Percentiles rank a stretch among this genome's conserved stretches.
phyloP scores from a whole-genome alignment of 2,888 invertebrate genomes.

The Agrotis exclamationis region DNA sequence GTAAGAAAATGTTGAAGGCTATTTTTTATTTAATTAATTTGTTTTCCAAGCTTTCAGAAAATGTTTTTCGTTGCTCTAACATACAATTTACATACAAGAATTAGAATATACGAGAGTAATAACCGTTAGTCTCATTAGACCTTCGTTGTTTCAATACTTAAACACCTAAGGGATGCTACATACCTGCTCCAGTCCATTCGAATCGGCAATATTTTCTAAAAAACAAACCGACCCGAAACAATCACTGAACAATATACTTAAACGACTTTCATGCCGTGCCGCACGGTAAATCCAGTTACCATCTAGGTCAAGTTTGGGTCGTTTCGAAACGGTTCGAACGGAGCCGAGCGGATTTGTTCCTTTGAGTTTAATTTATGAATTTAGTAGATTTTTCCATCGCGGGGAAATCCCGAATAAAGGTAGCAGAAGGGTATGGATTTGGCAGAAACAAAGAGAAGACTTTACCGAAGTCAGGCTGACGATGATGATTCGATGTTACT shows the following conservation, averaged over 20 bases:
- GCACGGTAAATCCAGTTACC: neutral
- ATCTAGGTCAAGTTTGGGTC: neutral
- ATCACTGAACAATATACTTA: neutral
- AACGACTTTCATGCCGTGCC: neutral
- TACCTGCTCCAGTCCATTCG: neutral
- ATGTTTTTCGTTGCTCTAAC: neutral
- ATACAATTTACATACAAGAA: slow-evolving; percentile 19
- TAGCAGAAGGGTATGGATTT: too few relatives aligned
- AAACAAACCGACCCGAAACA: neutral
- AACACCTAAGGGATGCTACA: neutral
- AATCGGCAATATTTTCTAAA: too few relatives aligned
- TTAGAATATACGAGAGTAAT: slow-evolving; percentile 15
- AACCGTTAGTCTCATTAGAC: slow-evolving; percentile 29
- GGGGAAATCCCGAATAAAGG: too few relatives aligned
- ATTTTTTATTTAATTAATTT: too few relatives aligned
- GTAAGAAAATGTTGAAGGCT: too few relatives aligned
- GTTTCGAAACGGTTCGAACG: neutral
- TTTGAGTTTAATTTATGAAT: neutral
- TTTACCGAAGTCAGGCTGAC: too few relatives aligned
- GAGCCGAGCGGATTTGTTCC: neutral
- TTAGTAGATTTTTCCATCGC: too few relatives aligned
- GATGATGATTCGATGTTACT: too few relatives aligned
- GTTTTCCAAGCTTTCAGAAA: too few relatives aligned
- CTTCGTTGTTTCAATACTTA: slow-evolving; percentile 16
- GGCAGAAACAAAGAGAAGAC: too few relatives aligned